Percentiles rank a stretch among this genome's conserved stretches.
Conservation (phyloP, 2,888 invertebrate species). For the Dromius quadrimaculatus region DNA sequence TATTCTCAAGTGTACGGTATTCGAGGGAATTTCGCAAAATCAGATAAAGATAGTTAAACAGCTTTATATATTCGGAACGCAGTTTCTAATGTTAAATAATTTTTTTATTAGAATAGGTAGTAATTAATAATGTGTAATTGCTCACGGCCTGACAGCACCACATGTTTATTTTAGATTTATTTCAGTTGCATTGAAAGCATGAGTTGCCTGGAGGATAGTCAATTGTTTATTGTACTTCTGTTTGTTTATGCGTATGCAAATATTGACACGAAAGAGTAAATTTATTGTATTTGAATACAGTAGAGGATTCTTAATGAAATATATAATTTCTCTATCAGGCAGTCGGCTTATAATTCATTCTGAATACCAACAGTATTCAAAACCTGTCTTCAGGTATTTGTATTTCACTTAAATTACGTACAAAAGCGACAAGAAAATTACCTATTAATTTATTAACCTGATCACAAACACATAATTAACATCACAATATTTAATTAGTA, state of each 20-base stretch:
- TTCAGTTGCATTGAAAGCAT: conserved; percentile 12
- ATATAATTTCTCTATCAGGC: no score
- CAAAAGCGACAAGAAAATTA: conserved; percentile 46
- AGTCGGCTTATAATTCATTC: not conserved
- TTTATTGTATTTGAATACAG: no score
- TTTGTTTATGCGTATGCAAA: conserved; percentile 35
- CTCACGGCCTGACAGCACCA: conserved; percentile 30
- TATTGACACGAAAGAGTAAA: no score
- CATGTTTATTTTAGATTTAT: conserved; percentile 36
- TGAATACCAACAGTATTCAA: not conserved
- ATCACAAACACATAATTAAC: conserved; percentile 49
- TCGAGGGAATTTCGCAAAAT: no score
- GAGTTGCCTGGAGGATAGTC: conserved; percentile 21
- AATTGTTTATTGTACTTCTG: conserved; percentile 32
- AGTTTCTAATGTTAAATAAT: conserved; percentile 28
- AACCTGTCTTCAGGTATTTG: conserved; percentile 20
- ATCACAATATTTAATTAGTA: conserved; percentile 45
- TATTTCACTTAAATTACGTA: conserved; percentile 32
- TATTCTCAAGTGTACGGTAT: no score
- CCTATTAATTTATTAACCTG: conserved; percentile 48
- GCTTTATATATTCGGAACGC: conserved; percentile 49
- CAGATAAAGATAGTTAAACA: conserved; percentile 30
- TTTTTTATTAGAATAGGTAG: conserved; percentile 48
- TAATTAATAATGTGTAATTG: conserved; percentile 47
- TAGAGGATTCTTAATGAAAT: no score